phyloP scores from a whole-genome alignment of 2,797 vertebrate genomes.

The Anguilla obscura region DNA sequence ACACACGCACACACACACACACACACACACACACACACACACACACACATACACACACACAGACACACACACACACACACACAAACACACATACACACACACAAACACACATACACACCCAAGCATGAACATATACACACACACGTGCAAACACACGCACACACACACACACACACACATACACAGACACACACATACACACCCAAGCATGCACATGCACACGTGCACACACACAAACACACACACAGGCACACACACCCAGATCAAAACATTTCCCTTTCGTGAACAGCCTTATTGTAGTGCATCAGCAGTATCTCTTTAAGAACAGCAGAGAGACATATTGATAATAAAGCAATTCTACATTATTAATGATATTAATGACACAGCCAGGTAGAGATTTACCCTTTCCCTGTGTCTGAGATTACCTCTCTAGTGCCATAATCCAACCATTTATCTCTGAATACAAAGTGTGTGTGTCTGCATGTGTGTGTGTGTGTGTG shows the following conservation, averaged over 20 bases:
- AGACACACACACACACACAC: neutral
- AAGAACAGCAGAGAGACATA: conserved; percentile 34
- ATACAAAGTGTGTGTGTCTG: conserved; percentile 25
- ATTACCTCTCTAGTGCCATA: neutral
- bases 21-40: neutral
- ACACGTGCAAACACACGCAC: conserved; percentile 18
- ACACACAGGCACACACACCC: neutral
- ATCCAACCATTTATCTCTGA: neutral
- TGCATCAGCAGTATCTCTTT: neutral
- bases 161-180: too few species aligned
- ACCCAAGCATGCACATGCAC: neutral
- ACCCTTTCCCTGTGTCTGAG: neutral
- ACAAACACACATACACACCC: neutral
- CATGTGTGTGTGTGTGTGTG: conserved; percentile 19
- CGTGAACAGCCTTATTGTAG: neutral
- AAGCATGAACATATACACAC: neutral
- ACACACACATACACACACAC: conserved; percentile 13
- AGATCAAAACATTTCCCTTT: neutral
- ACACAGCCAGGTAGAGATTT: neutral
- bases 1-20: neutral
- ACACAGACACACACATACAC: neutral
- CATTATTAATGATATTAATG: conserved; percentile 53
- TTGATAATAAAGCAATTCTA: conserved; percentile 49
- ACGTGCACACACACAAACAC: neutral
- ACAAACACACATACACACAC: neutral